Base-by-base conservation (phyloP, 2,797 vertebrate species). In the Phaenicophaeus curvirostris region DNA sequence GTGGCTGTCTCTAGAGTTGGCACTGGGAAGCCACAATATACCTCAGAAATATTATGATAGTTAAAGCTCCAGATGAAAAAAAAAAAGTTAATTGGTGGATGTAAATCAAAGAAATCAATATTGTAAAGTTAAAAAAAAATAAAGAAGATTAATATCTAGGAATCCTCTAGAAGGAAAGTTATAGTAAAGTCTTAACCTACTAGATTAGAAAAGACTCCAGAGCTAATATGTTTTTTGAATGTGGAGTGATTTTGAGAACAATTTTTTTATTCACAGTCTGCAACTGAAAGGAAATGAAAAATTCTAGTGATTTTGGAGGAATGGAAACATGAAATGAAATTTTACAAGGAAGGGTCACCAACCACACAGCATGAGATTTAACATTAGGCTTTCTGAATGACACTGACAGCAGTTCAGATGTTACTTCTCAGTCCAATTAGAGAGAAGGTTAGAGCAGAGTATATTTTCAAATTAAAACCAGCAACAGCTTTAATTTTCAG, bases 221-320 rank as follows among this genome's bases (percentile, higher is more conserved):
- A 80, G 6, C 0, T 13, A 19, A 28, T 4, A 11, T 12, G 2
- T 0, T 24, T 42, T 84, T 37, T 33, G 53, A n/a, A 17, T 2
- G 2, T 4, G 23, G 39, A 62, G 23, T 71, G 44, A 41, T 57
- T 79, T 42, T 71, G 24, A 91, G 61, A 74, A 35, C 0, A 0
- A 17, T 2, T 5, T 74, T 74, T 74, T 57, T 2, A 0, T 53
- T 83, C 53, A 30, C 21, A 50, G 44, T 10, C 10, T 79, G 18
- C 44, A 25, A 37, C 50, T 61, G 31, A 83, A 83, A 83, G n/a
- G 30, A 84, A 87, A 80, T 6, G 9, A 81, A 46, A 77, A 75
- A 33, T 37, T 37, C 25, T 42, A 30, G 30, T 31, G 41, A 48
- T 77, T 71, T n/a, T 41, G 31, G 16, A 46, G 19, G 31, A 79